Evolutionary conservation across 2,888 invertebrate genomes (phyloP).

Genomic region (Mythimna ferrago): DNA sequence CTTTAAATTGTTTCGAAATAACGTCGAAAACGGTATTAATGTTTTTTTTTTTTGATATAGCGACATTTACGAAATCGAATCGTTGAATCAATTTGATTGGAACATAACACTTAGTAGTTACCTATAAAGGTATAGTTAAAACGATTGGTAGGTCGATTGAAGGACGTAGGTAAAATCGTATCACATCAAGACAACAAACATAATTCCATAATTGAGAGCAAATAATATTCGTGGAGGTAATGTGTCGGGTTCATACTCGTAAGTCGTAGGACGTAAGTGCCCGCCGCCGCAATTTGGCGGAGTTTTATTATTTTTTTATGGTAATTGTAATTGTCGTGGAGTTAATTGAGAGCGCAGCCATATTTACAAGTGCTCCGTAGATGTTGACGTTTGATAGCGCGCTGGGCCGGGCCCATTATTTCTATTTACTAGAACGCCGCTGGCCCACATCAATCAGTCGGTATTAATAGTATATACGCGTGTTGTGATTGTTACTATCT

Average conservation of each 20-base stretch:
- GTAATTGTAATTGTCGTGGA: slow-evolving; percentile 85
- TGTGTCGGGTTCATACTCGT: slow-evolving; percentile 62
- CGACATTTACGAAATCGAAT: slow-evolving; percentile 60
- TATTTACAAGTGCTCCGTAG: slow-evolving; percentile 80
- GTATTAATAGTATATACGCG: slow-evolving; percentile 65
- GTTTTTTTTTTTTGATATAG: slow-evolving; percentile 66
- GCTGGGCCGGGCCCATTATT: slow-evolving; percentile 77
- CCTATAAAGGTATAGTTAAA: too few relatives aligned
- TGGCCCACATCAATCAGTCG: slow-evolving; percentile 64
- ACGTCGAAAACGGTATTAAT: slow-evolving; percentile 73
- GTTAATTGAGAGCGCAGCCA: slow-evolving; percentile 85
- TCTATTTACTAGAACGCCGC: slow-evolving; percentile 80
- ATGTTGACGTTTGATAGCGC: slow-evolving; percentile 77
- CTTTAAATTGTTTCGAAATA: slow-evolving; percentile 80
- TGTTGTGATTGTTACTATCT: slow-evolving; percentile 64
- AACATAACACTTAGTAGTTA: slow-evolving; percentile 42
- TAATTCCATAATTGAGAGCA: slow-evolving; percentile 71
- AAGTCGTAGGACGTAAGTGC: slow-evolving; percentile 69
- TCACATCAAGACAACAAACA: slow-evolving; percentile 63
- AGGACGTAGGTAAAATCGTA: slow-evolving; percentile 43
- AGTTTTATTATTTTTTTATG: slow-evolving; percentile 87
- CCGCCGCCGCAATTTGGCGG: slow-evolving; percentile 79
- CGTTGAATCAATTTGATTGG: slow-evolving; percentile 63
- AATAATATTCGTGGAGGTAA: slow-evolving; percentile 73
- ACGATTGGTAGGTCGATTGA: slow-evolving; percentile 30